Evolutionary conservation across 2,113 vertebrate genomes (phyloP).

Genomic region (Talpa occidentalis): DNA sequence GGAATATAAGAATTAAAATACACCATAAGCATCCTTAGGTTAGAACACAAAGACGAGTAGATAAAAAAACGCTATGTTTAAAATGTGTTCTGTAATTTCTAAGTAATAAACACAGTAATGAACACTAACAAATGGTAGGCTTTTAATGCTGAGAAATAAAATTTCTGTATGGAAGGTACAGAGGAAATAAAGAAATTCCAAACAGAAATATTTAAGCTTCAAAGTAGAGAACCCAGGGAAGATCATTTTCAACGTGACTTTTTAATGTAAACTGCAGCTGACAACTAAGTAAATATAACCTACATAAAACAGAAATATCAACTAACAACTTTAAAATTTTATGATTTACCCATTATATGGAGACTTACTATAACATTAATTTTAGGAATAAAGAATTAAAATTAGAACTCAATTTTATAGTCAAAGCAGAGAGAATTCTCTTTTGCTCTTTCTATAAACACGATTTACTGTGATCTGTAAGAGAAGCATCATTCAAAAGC

Average conservation of each 20-base stretch:
- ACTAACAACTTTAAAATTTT: constrained; percentile 65
- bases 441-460: constrained; percentile 40
- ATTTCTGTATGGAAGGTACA: background rate
- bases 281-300: constrained; percentile 64
- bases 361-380: background rate
- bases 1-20: background rate
- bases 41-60: background rate
- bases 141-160: constrained; percentile 56
- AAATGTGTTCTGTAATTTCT: constrained; percentile 30
- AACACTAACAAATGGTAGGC: background rate
- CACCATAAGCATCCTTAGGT: background rate
- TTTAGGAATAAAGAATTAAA: constrained; percentile 63
- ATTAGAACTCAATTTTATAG: constrained; percentile 67
- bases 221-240: constrained; percentile 40
- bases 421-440: constrained; percentile 11
- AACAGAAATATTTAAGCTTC: constrained; percentile 17
- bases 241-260: constrained; percentile 11
- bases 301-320: constrained; percentile 71
- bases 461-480: constrained; percentile 74
- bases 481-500: constrained; percentile 80
- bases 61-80: constrained; percentile 31
- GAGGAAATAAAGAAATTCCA: constrained; percentile 48
- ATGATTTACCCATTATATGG: constrained; percentile 9
- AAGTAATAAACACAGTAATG: constrained; percentile 56
- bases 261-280: constrained; percentile 5